A percentile compares a stretch with the other conserved stretches of the same genome.
These are phyloP conservation scores for Lithobates sylvaticus DNA, from an alignment of 2,797 vertebrate species.

Conservation along the genomic window DNA sequence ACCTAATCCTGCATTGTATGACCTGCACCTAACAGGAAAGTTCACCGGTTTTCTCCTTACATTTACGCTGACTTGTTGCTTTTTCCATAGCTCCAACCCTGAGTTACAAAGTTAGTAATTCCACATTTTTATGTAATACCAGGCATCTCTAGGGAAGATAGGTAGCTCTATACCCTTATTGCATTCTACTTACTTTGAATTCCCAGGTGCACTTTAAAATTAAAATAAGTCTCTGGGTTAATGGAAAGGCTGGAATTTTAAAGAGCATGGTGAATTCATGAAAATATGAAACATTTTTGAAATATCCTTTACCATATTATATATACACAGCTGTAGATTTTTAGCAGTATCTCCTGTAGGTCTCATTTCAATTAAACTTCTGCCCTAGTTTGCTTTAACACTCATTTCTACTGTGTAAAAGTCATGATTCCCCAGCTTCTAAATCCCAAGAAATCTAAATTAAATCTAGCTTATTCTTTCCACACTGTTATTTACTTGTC, in stretches of 20 bases:
- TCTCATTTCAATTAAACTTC: constrained; percentile 54
- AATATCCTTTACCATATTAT: not conserved
- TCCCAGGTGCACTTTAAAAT: too few species aligned
- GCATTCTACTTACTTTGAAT: not conserved
- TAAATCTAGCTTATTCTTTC: constrained; percentile 18
- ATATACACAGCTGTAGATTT: constrained; percentile 5
- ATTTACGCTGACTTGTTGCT: too few species aligned
- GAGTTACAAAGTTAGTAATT: too few species aligned
- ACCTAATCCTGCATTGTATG: too few species aligned
- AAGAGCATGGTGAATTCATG: not conserved
- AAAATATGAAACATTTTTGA: not conserved
- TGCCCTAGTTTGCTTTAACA: constrained; percentile 42
- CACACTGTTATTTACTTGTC: constrained; percentile 22
- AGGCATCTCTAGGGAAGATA: too few species aligned
- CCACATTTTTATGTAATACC: too few species aligned
- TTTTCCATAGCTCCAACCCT: too few species aligned
- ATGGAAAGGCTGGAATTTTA: not conserved
- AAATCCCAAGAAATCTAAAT: constrained; percentile 40
- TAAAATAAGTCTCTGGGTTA: too few species aligned
- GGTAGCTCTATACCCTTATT: not conserved
- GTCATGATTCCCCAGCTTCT: constrained; percentile 26
- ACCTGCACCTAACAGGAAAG: too few species aligned
- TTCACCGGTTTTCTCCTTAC: too few species aligned
- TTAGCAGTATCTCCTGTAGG: not conserved
- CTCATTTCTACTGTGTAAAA: constrained; percentile 37